Percentiles rank a stretch among this genome's conserved stretches.
These are phyloP conservation scores for Chymomyza caudatula DNA, from an alignment of 2,888 invertebrate genomes.

Conservation along the genomic window DNA sequence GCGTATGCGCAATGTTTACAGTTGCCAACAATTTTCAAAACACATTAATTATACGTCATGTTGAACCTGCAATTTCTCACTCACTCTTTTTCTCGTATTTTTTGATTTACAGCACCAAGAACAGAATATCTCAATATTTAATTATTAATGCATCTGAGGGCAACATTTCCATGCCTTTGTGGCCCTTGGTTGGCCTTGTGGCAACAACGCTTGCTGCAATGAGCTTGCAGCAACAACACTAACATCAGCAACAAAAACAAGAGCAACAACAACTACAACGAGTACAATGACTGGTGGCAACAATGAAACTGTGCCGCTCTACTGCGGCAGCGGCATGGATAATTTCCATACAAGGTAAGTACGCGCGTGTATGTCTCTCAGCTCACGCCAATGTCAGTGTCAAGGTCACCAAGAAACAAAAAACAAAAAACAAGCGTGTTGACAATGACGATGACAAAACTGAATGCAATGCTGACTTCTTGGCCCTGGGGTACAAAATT, in stretches of 20 bases:
- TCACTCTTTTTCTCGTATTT: neutral
- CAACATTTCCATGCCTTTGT: neutral
- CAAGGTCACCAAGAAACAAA: constrained; percentile 26
- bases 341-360: constrained; percentile 75
- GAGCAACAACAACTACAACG: constrained; percentile 31
- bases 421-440: neutral
- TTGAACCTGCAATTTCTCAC: neutral
- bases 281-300: constrained; percentile 41
- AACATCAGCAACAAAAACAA: constrained; percentile 7
- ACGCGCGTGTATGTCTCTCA: neutral
- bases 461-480: constrained; percentile 6
- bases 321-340: constrained; percentile 74
- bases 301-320: constrained; percentile 67
- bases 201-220: neutral
- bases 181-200: neutral
- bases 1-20: too few species aligned
- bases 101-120: neutral
- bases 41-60: constrained; percentile 33
- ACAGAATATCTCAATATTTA: neutral
- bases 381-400: constrained; percentile 13
- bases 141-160: neutral
- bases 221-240: neutral
- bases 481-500: constrained; percentile 15
- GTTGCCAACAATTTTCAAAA: neutral
- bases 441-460: constrained; percentile 3